Conservation (phyloP, 1,140 invertebrate genomes). For the Myzus persicae region DNA sequence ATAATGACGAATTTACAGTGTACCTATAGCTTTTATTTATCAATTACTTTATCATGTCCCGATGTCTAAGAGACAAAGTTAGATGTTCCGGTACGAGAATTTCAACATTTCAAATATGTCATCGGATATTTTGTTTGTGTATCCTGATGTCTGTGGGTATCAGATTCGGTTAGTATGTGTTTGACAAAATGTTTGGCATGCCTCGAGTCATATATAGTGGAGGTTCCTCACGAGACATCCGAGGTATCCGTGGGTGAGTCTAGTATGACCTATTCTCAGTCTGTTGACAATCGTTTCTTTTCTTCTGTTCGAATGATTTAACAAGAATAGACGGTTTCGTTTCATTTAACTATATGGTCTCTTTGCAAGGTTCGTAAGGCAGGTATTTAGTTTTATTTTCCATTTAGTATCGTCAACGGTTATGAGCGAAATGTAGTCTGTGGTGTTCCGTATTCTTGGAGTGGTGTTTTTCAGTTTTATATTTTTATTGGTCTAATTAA, state of each 20-base stretch:
- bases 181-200: no score
- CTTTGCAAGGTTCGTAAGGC: no score
- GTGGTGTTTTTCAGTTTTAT: no score
- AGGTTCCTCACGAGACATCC: background rate
- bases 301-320: background rate
- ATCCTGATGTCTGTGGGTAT: background rate
- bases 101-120: background rate
- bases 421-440: no score
- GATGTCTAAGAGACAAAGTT: background rate
- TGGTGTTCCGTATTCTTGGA: no score
- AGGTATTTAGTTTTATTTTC: no score
- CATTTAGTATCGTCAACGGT: no score
- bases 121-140: background rate
- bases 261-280: background rate
- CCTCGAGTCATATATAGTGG: background rate
- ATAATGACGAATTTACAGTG: background rate
- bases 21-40: background rate
- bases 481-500: background rate
- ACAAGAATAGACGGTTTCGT: background rate
- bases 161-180: no score
- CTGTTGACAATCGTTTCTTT: background rate
- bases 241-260: background rate
- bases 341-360: no score
- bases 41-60: background rate
- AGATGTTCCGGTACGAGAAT: background rate